phyloP scores from a whole-genome alignment of 2,888 invertebrate species.

The Luperina testacea region DNA sequence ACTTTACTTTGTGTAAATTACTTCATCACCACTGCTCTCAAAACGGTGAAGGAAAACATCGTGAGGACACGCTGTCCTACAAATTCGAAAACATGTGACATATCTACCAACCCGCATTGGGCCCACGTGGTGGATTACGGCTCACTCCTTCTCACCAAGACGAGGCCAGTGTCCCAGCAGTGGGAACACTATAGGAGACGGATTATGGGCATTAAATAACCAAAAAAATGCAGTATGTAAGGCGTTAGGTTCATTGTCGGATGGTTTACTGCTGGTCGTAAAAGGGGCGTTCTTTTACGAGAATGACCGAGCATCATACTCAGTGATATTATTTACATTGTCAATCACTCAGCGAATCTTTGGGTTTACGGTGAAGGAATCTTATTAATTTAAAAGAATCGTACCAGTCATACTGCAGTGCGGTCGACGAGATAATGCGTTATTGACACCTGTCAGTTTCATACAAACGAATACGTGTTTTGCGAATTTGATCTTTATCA shows the following conservation, averaged over 20 bases:
- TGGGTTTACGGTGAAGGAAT: too few relatives aligned
- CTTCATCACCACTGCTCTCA: too few relatives aligned
- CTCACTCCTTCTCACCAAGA: background rate
- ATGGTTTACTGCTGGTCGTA: background rate
- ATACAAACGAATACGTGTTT: background rate
- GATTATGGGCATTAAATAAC: background rate
- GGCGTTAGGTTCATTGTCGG: too few relatives aligned
- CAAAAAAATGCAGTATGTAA: background rate
- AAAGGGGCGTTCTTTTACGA: too few relatives aligned
- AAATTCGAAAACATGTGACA: background rate
- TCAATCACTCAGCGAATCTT: background rate
- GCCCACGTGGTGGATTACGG: background rate
- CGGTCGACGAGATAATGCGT: background rate
- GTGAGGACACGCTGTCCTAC: too few relatives aligned
- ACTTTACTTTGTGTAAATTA: too few relatives aligned
- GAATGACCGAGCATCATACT: background rate
- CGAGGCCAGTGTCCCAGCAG: background rate
- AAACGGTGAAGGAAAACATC: too few relatives aligned
- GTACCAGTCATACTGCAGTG: background rate
- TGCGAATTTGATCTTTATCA: background rate
- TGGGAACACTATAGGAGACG: background rate
- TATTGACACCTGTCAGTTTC: background rate
- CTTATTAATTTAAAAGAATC: background rate
- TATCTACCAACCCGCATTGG: background rate
- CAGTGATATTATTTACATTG: background rate